These are phyloP conservation scores for Phaonia tiefii DNA, from an alignment of 2,888 invertebrate genomes.

Conservation along the genomic window DNA sequence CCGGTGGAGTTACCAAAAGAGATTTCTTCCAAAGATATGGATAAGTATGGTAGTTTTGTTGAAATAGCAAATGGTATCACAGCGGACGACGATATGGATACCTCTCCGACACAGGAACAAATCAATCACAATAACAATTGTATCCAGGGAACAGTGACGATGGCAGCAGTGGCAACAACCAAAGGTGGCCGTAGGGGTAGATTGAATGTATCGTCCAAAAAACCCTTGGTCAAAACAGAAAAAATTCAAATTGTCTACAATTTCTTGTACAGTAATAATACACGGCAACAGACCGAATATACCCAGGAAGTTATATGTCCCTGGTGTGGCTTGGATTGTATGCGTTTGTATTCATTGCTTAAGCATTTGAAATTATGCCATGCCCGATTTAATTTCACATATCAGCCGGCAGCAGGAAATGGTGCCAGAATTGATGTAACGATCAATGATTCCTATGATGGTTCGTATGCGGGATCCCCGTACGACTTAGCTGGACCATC, in stretches of 20 bases:
- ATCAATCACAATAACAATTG: constrained; percentile 72
- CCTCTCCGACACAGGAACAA: background rate
- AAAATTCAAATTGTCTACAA: constrained; percentile 94
- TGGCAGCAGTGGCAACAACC: constrained; percentile 32
- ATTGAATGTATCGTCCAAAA: constrained; percentile 50
- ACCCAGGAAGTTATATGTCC: constrained; percentile 96
- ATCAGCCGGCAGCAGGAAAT: constrained; percentile 81
- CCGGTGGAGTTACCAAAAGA: constrained; percentile 81
- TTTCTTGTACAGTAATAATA: constrained; percentile 97
- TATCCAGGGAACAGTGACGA: constrained; percentile 64
- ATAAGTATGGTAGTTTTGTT: constrained; percentile 70
- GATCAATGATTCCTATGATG: constrained; percentile 96
- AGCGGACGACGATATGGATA: constrained; percentile 6
- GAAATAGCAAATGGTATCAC: constrained; percentile 61
- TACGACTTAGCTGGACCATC: constrained; percentile 91
- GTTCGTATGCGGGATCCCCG: constrained; percentile 96
- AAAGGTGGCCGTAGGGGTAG: constrained; percentile 30
- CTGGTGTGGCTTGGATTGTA: constrained; percentile 96
- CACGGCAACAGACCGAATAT: constrained; percentile 96
- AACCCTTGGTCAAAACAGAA: constrained; percentile 74
- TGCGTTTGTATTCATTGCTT: constrained; percentile 91
- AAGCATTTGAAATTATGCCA: constrained; percentile 97
- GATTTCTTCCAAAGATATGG: constrained; percentile 74
- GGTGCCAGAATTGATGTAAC: constrained; percentile 96
- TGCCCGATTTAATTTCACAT: constrained; percentile 95